These are phyloP conservation scores for Crenuchus spilurus DNA, from an alignment of 2,797 vertebrate genomes.

Conservation along the genomic window DNA sequence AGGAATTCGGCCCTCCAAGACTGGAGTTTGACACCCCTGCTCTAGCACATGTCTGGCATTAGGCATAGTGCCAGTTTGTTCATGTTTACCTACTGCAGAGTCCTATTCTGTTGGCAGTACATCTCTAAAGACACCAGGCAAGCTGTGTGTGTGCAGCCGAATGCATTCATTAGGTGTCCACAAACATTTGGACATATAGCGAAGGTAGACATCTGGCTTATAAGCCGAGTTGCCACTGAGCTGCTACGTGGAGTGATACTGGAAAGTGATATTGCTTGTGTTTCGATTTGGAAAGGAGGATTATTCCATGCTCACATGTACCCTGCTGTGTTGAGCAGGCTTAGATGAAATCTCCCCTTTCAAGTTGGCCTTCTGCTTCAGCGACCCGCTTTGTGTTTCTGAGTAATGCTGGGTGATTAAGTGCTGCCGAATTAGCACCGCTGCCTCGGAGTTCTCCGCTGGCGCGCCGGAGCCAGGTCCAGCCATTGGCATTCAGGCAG, in stretches of 20 bases:
- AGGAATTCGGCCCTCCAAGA: too few relatives aligned
- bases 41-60: too few relatives aligned
- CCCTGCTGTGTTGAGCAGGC: neutral
- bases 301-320: neutral
- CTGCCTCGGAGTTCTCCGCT: neutral
- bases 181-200: too few relatives aligned
- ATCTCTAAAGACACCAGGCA: too few relatives aligned
- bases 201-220: too few relatives aligned
- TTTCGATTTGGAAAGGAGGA: neutral
- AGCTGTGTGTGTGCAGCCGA: too few relatives aligned
- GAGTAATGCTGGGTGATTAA: conserved; percentile 25
- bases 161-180: too few relatives aligned
- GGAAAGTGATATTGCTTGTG: neutral
- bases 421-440: conserved; percentile 13
- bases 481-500: conserved; percentile 43
- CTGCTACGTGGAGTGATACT: neutral
- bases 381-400: neutral
- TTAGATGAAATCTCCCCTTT: conserved; percentile 4
- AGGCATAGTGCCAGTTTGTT: too few relatives aligned
- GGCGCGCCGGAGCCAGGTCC: neutral
- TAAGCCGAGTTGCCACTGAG: neutral
- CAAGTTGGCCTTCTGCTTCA: neutral
- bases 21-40: too few relatives aligned
- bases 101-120: too few relatives aligned
- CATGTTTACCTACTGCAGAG: too few relatives aligned